Evolutionary conservation across 2,113 vertebrate genomes (phyloP), one percentile per base, ranked within the genome.

Genomic region (Mesocricetus auratus): DNA sequence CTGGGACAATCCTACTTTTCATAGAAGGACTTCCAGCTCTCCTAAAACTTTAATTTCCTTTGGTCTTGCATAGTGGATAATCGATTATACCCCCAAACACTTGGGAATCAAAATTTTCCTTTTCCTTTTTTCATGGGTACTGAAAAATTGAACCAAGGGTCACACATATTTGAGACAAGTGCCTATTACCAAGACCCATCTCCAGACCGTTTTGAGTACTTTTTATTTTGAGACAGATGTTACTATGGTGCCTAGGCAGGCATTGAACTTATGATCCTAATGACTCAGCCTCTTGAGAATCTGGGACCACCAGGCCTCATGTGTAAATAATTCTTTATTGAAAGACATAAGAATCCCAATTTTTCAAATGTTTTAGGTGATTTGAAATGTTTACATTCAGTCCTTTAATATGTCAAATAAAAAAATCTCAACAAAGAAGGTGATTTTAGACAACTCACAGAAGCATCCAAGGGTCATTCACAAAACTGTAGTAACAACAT

Each of bases 381-480:
- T 33, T 39, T 60, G 11, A 91, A 96, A 95, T 79, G 7, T 50
- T 95, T 89, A 19, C 58, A 36, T 91, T 82, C 39, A 17, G 5
- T 13, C 22, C 69, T 90, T 94, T 56, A 75, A 73, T 21, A 15
- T 53, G 89, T 56, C 19, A 89, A 86, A 87, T 36, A 64, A 83
- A 64, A 83, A 75, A 79, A 95, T 42, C 69, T 50, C 26, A 90
- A 64, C 19, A 77, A 82, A 92, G 53, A 45, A 93, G 58, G 21
- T 42, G 9, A 58, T 50, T 92, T 74, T 92, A 95, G 69, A 83
- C 17, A 93, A 82, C 9, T 50, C 19, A 47, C 12, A 71, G 60
- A 53, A 62, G 42, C 31, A 89, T 93, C 86, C 62, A 83, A 83
- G 22, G 16, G 33, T 53, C 11, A 31, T 42, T 74, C 56, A 78